These are phyloP conservation scores for Mesorhabditis spiculigera DNA, from an alignment of 2,888 invertebrate species.

Conservation along the genomic window DNA sequence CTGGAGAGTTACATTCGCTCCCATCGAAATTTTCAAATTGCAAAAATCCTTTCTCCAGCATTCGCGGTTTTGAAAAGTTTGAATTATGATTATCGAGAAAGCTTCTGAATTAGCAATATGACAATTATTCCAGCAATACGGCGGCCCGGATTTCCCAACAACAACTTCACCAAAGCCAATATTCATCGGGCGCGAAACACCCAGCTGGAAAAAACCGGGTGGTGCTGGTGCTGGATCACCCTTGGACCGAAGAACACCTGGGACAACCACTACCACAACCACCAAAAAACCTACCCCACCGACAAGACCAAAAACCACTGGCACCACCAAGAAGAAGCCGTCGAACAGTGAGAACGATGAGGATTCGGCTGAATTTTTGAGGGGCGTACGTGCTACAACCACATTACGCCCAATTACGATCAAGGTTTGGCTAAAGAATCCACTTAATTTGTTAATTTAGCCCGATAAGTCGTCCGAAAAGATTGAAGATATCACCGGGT, in stretches of 20 bases:
- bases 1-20: no score
- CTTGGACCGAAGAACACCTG: neutral
- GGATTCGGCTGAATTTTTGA: constrained; percentile 1
- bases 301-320: neutral
- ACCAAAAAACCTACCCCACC: constrained; percentile 8
- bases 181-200: neutral
- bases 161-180: constrained; percentile 6
- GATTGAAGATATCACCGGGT: no score
- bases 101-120: no score
- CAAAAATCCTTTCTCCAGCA: no score
- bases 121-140: constrained; percentile 28
- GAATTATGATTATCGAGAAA: neutral
- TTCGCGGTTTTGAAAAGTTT: neutral
- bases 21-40: no score
- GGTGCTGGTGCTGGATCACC: constrained; percentile 2
- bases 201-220: neutral
- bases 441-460: no score
- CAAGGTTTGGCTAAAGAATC: no score
- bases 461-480: no score
- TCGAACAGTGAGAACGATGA: neutral
- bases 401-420: no score
- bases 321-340: neutral
- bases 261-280: neutral
- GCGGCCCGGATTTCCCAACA: constrained; percentile 32
- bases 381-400: neutral